These are phyloP conservation scores for Dicyrtomina minuta DNA, from an alignment of 2,888 invertebrate species.

Conservation along the genomic window DNA sequence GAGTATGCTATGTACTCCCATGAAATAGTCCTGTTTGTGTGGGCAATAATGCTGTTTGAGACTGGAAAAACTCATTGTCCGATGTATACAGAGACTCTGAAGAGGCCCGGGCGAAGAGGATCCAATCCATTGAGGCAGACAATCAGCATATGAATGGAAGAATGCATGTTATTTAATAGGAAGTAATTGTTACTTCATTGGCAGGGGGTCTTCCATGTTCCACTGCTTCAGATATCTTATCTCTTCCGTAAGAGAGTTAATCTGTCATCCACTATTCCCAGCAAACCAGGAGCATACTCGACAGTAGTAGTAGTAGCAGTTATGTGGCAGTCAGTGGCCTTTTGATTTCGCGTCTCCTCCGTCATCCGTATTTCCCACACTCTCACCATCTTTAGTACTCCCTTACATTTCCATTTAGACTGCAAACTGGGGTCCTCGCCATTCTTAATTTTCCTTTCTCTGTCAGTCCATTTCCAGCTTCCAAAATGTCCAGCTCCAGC, in stretches of 20 bases:
- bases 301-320: no score
- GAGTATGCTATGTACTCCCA: no score
- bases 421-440: no score
- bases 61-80: neutral
- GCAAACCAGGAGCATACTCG: neutral
- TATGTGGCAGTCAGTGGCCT: no score
- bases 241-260: neutral
- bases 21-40: no score
- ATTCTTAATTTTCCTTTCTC: neutral
- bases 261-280: no score
- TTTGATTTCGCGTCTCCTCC: neutral
- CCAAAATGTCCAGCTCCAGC: no score
- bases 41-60: neutral
- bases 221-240: slow-evolving; percentile 17
- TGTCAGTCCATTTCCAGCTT: neutral
- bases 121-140: slow-evolving; percentile 11
- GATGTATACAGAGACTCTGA: slow-evolving; percentile 2
- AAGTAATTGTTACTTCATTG: slow-evolving; percentile 36
- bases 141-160: slow-evolving; percentile 15
- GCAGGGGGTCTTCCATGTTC: slow-evolving; percentile 33
- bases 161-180: slow-evolving; percentile 35
- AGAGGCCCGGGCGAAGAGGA: neutral
- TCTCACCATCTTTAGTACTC: neutral
- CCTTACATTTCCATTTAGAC: neutral
- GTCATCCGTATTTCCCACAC: slow-evolving; percentile 17